Evolutionary conservation across 2,113 vertebrate species (phyloP).

Genomic region (Fukomys damarensis): DNA sequence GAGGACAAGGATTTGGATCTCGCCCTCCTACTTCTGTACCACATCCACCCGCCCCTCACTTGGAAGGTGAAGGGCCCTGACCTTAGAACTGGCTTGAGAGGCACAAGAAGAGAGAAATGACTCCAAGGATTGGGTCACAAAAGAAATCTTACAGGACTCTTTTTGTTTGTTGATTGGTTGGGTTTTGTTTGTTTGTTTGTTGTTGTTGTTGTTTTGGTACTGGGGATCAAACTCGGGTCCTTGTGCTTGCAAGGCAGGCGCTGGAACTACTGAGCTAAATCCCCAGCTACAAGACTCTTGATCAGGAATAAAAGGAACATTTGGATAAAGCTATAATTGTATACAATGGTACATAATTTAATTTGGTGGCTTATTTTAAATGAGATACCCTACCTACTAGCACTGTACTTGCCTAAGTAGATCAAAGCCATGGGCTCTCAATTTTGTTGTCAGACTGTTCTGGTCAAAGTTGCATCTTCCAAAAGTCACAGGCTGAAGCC

Average conservation of each 20-base stretch:
- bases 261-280: no score
- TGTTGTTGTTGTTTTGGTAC: no score
- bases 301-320: constrained; percentile 1
- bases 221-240: no score
- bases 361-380: background rate
- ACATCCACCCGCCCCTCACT: background rate
- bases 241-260: no score
- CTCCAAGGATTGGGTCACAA: background rate
- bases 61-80: background rate
- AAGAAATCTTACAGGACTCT: background rate
- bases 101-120: background rate
- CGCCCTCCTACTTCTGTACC: background rate
- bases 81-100: background rate
- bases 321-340: constrained; percentile 12
- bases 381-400: background rate
- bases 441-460: constrained; percentile 10
- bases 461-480: background rate
- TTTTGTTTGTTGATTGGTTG: no score
- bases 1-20: no score
- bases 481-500: background rate
- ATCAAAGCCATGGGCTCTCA: constrained; percentile 2
- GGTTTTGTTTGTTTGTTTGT: no score
- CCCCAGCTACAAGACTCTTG: constrained; percentile 16
- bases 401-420: background rate
- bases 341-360: background rate